Conservation (phyloP, 2,888 invertebrate genomes). For the Prenolepis imparis region DNA sequence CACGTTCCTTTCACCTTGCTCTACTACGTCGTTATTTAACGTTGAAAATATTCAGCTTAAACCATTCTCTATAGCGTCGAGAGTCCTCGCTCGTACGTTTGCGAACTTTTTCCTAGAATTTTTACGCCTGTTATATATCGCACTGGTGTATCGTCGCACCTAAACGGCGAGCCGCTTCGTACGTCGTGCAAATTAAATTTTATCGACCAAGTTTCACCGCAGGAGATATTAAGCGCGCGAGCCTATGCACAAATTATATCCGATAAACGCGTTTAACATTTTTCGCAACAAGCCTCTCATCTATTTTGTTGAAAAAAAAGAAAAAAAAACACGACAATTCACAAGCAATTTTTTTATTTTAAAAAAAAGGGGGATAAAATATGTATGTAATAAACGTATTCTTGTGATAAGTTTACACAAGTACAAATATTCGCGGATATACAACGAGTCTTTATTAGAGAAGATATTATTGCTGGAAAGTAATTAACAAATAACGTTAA, state of each 20-base stretch:
- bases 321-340: not conserved
- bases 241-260: slow-evolving; percentile 58
- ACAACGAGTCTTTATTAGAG: not conserved
- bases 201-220: slow-evolving; percentile 58
- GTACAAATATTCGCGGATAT: not conserved
- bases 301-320: not conserved
- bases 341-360: not conserved
- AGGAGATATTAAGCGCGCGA: slow-evolving; percentile 35
- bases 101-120: slow-evolving; percentile 21
- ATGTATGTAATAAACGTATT: not conserved
- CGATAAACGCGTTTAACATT: slow-evolving; percentile 60
- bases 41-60: not conserved
- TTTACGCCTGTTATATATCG: slow-evolving; percentile 30
- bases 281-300: slow-evolving; percentile 46
- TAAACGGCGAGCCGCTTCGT: slow-evolving; percentile 36
- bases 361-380: not conserved
- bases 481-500: slow-evolving; percentile 45
- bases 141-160: slow-evolving; percentile 10
- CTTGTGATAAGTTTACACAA: not conserved
- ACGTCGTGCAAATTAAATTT: slow-evolving; percentile 67
- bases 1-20: not conserved
- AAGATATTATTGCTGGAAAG: not conserved
- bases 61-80: not conserved
- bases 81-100: slow-evolving; percentile 7
- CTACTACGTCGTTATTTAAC: not conserved